Evolutionary conservation across 2,888 invertebrate genomes (phyloP), one percentile per base, ranked within the genome.

Genomic region (Phyto melanocephala): DNA sequence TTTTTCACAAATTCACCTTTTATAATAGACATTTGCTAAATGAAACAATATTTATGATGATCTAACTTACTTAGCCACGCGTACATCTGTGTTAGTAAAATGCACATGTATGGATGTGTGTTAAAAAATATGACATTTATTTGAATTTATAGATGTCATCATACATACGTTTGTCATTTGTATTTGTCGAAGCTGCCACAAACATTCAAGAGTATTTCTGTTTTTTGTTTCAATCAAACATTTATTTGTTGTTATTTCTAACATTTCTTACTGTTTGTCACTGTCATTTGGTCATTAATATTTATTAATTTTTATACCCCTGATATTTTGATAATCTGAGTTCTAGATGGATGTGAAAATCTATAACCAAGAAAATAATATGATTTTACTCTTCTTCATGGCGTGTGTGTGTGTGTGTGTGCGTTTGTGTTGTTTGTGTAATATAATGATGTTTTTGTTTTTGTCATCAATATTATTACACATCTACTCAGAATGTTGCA

Each of bases 201-300:
- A 17, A 70, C 74, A 78, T 56, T 72, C 28, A 54, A 33, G 28
- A 54, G 17, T 63, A 17, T 63, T 10, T 50, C 22, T 45, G 52
- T 13, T 13, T 24, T 67, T 56, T 56, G 56, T 81, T 78, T 76
- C 78, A 74, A 78, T 82, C 81, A 82, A 79, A 78, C 70, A 70
- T 71, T 63, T 71, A 56, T 63, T 47, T 56, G n/a, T 33, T 35
- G 58, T 74, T 28, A 13, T 54, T n/a, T 1, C 8, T 28, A 17
- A 7, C 80, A 28, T 56, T 42, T 45, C 8, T 50, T 68, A 75
- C 33, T 77, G 85, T 85, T 85, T 81, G 77, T 87, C 87, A 85
- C 84, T 87, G 87, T 87, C 87, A 87, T 87, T 86, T 62, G 85
- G 88, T 86, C 88, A 88, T 88, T 88, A 88, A 88, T 88, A 88